Base-by-base conservation (phyloP, 23 tunicate genomes). In the Phallusia fumigata region DNA sequence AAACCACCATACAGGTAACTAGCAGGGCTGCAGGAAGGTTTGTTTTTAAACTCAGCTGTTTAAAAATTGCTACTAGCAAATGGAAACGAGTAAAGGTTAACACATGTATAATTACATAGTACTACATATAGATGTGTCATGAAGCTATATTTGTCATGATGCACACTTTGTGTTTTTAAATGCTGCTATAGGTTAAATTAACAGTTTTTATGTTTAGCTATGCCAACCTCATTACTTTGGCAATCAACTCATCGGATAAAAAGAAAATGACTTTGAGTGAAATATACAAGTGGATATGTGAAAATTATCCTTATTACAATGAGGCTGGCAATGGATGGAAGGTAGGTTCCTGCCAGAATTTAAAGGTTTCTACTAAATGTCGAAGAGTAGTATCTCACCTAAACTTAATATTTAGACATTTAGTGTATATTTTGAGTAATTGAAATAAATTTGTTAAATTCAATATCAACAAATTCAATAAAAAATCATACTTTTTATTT, bases 191-290 rank as follows among this genome's bases (percentile, higher is more conserved):
- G n/a, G n/a, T n/a, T n/a, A n/a, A n/a, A 58, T 58, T 6, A 58
- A 11, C 8, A 13, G 1, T 58, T 58, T 3, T 31, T 1, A 6
- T 74, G 10, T 34, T 33, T 19, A 74, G 44, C 19, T 33, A 33
- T 74, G 44, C 78, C 78, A 74, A 83, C 58, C 83, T 94, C 11
- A 94, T 94, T 16, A 85, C 98, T 13, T 85, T 94, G 33, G 98
- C 98, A 12, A 94, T 94, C 44, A 94, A 89, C 36, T 94, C 98
- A 69, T 94, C 98, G 15, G 72, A 74, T 24, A 85, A 78, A 47
- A 94, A 89, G 75, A 94, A 94, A 75, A 94, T 94, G 98, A 94
- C 98, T 36, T 65, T 94, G 73, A 94, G 85, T 94, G 98, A 94
- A 83, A 94, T 94, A 33, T 94, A 94, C 74, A 74, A 78, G 44